Conservation (phyloP, 2,888 invertebrate species). For the Sialis fuliginosa region DNA sequence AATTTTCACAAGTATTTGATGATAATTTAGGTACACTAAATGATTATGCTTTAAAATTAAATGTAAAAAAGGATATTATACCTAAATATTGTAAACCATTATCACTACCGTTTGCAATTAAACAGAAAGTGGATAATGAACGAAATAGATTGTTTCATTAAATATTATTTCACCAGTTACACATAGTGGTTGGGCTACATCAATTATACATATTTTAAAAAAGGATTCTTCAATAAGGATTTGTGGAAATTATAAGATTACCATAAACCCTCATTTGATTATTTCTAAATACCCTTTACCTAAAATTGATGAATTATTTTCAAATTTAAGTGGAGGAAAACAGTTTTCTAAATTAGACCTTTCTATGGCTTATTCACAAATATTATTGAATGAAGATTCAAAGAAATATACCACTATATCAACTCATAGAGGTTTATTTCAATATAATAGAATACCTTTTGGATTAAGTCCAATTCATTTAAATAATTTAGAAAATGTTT, state of each 20-base stretch:
- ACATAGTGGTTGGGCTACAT: neutral
- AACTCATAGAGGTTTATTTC: constrained; percentile 5
- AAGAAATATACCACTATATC: neutral
- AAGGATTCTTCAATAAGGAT: constrained; percentile 6
- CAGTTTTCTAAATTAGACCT: constrained; percentile 7
- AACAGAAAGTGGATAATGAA: too few relatives aligned
- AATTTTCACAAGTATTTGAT: too few relatives aligned
- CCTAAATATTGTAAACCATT: too few relatives aligned
- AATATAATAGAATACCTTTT: neutral
- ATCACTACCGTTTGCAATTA: too few relatives aligned
- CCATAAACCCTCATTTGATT: constrained; percentile 9
- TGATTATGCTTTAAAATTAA: too few relatives aligned
- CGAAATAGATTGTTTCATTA: too few relatives aligned
- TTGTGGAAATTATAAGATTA: constrained; percentile 10
- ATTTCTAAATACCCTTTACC: constrained; percentile 5
- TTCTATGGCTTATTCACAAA: constrained; percentile 4
- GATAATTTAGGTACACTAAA: too few relatives aligned
- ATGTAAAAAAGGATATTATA: too few relatives aligned
- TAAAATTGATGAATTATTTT: constrained; percentile 6
- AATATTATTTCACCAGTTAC: neutral
- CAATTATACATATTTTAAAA: constrained; percentile 6
- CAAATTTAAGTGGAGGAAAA: constrained; percentile 2
- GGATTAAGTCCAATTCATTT: neutral
- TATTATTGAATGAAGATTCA: constrained; percentile 1
- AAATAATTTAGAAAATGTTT: too few relatives aligned